These are phyloP conservation scores for Sphyrna mokarran DNA, from an alignment of 2,113 vertebrate genomes.

Conservation along the genomic window DNA sequence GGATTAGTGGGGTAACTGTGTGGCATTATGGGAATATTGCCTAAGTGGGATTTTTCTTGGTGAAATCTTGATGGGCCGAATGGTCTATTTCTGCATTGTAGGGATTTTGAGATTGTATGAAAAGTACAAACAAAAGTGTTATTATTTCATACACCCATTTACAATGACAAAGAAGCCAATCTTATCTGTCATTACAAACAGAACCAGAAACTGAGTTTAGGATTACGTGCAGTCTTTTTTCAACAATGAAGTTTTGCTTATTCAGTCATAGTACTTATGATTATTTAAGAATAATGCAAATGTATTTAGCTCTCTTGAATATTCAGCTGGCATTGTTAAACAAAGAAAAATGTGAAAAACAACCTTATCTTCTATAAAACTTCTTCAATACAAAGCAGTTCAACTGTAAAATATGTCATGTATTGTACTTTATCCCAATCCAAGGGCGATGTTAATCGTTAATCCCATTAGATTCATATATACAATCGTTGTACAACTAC, in stretches of 20 bases:
- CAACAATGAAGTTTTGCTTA: neutral
- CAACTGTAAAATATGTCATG: neutral
- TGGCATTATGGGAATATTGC: no score
- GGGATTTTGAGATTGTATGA: neutral
- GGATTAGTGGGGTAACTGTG: no score
- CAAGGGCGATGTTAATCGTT: neutral
- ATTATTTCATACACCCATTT: neutral
- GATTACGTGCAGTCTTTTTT: neutral
- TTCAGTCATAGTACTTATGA: neutral
- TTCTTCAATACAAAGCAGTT: neutral
- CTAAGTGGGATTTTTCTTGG: no score
- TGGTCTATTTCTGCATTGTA: no score
- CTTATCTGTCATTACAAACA: neutral
- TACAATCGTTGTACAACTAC: neutral
- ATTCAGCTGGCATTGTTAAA: neutral
- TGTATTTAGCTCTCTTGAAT: neutral
- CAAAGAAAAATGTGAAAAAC: neutral
- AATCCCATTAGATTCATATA: neutral
- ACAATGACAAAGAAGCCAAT: no score
- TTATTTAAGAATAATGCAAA: neutral
- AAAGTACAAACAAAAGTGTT: neutral
- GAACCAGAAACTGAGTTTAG: neutral
- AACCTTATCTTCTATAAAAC: neutral
- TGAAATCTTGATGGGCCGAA: no score
- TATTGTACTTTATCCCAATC: neutral